phyloP scores from a whole-genome alignment of 2,888 invertebrate genomes.

The Cartodere bifasciata region DNA sequence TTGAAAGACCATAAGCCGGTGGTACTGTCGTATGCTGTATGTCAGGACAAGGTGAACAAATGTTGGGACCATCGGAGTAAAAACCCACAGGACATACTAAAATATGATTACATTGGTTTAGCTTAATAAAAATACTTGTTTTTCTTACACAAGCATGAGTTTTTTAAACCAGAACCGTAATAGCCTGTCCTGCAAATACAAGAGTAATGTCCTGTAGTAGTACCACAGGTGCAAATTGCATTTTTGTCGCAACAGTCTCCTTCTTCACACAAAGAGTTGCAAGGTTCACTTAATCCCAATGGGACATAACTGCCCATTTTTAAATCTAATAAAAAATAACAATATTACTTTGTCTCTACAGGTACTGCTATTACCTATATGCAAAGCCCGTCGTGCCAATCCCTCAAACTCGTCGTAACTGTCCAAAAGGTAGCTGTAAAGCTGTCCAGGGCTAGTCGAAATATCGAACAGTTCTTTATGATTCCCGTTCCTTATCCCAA shows the following conservation, averaged over 20 bases:
- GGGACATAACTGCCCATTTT: conserved; percentile 45
- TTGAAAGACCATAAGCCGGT: conserved; percentile 41
- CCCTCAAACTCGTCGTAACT: conserved; percentile 58
- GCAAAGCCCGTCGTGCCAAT: conserved; percentile 51
- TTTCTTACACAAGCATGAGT: conserved; percentile 45
- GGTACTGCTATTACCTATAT: conserved; percentile 40
- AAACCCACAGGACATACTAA: conserved; percentile 53
- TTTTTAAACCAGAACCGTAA: conserved; percentile 48
- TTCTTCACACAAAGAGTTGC: conserved; percentile 41
- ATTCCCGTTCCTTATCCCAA: conserved; percentile 52
- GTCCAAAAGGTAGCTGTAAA: conserved; percentile 51
- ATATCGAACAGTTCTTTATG: conserved; percentile 48
- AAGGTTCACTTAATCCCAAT: conserved; percentile 36
- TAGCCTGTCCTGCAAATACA: conserved; percentile 52
- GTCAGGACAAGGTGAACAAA: conserved; percentile 46
- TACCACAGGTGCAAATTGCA: conserved; percentile 52
- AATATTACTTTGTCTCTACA: conserved; percentile 2
- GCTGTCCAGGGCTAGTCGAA: conserved; percentile 48
- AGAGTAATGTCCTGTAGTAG: conserved; percentile 54
- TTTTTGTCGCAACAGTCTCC: conserved; percentile 45
- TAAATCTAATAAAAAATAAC: conserved; percentile 38
- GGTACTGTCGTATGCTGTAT: conserved; percentile 46
- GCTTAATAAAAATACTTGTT: conserved; percentile 2
- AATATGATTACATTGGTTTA: conserved; percentile 14
- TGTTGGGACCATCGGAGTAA: conserved; percentile 44